Percentiles rank a stretch among this genome's conserved stretches.
phyloP scores from a whole-genome alignment of 2,797 vertebrate genomes.

The Anisognathus igniventris region DNA sequence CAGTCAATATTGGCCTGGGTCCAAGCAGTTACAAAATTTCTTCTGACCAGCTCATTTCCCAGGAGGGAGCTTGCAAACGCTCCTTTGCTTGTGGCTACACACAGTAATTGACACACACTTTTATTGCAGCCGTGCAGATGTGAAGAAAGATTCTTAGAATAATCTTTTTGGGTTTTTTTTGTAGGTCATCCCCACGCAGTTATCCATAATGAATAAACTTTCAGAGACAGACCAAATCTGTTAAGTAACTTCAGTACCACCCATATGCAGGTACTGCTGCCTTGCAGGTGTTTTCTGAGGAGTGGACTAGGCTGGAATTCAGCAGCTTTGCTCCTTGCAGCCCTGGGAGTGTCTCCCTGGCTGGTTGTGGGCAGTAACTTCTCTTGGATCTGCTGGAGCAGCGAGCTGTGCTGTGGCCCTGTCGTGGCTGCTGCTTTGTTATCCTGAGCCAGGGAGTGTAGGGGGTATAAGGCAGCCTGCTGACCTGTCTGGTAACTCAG shows the following conservation, averaged over 20 bases:
- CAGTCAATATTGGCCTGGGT: background rate
- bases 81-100: background rate
- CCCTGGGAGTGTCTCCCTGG: background rate
- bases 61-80: background rate
- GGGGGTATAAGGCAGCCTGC: background rate
- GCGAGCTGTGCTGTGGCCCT: rapidly evolving
- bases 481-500: background rate
- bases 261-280: background rate
- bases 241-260: background rate
- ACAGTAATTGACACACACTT: background rate
- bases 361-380: background rate
- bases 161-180: background rate
- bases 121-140: background rate
- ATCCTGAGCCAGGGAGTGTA: background rate
- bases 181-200: background rate
- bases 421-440: rapidly evolving
- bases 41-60: background rate
- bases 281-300: background rate
- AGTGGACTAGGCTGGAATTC: background rate
- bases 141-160: background rate
- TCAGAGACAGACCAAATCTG: background rate
- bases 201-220: background rate
- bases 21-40: background rate
- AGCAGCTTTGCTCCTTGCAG: rapidly evolving
- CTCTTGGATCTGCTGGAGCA: rapidly evolving